Percentiles rank a stretch among this genome's conserved stretches.
Evolutionary conservation across 1,140 invertebrate species (phyloP).

Genomic region (Hypsibius dujardini): DNA sequence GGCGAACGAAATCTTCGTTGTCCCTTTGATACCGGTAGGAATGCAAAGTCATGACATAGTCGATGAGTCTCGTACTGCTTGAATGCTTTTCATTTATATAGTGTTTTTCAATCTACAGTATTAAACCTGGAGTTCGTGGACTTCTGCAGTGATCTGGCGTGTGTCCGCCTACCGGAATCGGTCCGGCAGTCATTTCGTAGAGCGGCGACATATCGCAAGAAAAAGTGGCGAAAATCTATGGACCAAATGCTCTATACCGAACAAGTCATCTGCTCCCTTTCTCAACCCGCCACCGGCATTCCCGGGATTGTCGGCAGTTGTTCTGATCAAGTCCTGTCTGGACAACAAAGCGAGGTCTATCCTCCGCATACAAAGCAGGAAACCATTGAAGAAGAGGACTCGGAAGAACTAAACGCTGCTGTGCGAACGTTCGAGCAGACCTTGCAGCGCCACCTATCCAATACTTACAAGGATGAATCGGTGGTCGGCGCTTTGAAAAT

Average conservation of each 20-base stretch:
- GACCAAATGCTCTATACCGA: slow-evolving; percentile 16
- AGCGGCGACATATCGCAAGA: background rate
- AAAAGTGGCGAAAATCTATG: slow-evolving; percentile 14
- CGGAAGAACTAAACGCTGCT: background rate
- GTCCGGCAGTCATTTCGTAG: background rate
- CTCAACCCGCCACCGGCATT: background rate
- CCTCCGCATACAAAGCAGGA: background rate
- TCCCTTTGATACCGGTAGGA: too few species aligned
- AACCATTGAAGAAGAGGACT: background rate
- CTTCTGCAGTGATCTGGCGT: slow-evolving; percentile 1
- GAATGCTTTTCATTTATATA: too few species aligned
- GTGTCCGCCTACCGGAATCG: background rate
- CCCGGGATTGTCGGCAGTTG: background rate
- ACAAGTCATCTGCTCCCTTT: background rate
- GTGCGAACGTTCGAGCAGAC: background rate
- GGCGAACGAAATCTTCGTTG: too few species aligned
- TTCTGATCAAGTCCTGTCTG: background rate
- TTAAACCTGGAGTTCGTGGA: slow-evolving; percentile 15
- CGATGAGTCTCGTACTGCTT: too few species aligned
- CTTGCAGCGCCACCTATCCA: background rate
- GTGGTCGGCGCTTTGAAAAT: background rate
- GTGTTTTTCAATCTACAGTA: too few species aligned
- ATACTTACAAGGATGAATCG: background rate
- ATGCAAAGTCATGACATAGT: too few species aligned
- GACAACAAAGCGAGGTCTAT: background rate